phyloP scores from a whole-genome alignment of 2,113 vertebrate genomes.

The Petrocephalus zakoni region DNA sequence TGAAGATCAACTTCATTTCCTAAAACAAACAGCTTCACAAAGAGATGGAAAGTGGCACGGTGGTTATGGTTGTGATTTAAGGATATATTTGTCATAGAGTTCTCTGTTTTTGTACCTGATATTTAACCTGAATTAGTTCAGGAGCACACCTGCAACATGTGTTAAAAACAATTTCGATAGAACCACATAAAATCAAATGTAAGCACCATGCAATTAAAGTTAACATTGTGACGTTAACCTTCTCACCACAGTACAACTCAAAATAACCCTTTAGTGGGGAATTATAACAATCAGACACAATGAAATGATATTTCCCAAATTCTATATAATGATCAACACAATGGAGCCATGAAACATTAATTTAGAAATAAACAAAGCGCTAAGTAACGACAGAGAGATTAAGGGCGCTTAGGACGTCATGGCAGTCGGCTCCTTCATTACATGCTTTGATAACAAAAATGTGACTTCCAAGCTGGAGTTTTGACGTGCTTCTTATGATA shows the following conservation, averaged over 20 bases:
- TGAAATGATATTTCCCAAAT: neutral
- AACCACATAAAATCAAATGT: neutral
- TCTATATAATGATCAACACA: neutral
- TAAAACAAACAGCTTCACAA: neutral
- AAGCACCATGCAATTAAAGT: neutral
- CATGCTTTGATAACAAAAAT: conserved; percentile 4
- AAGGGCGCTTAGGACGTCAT: neutral
- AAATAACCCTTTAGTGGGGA: neutral
- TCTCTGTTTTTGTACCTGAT: neutral
- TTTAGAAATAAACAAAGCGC: neutral
- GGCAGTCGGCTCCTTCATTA: neutral
- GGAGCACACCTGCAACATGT: neutral
- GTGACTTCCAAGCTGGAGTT: neutral
- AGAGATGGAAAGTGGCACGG: neutral
- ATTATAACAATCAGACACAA: neutral
- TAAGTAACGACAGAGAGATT: neutral
- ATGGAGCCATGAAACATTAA: neutral
- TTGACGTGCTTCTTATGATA: neutral
- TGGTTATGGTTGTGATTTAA: neutral
- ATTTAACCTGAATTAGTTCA: neutral
- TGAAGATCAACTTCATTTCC: neutral
- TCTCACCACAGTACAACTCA: neutral
- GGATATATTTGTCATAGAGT: neutral
- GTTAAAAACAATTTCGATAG: neutral
- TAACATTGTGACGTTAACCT: neutral